phyloP scores from a whole-genome alignment of 2,113 vertebrate species.

The Phyllopteryx taeniolatus region DNA sequence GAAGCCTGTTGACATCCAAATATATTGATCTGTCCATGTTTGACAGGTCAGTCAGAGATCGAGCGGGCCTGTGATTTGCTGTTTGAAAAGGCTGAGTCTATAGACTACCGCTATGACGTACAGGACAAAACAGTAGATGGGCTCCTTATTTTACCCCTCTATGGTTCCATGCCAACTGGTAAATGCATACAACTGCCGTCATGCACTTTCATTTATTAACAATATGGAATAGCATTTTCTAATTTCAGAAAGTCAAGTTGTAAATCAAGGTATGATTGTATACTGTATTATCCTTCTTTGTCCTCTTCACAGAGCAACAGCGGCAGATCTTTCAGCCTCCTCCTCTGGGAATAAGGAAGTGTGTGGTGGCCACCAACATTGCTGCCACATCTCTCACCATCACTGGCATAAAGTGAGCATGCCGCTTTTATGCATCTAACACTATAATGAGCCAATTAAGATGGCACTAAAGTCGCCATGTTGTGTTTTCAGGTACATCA shows the following conservation, averaged over 20 bases:
- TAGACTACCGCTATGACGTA: conserved; percentile 91
- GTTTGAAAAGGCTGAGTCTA: conserved; percentile 85
- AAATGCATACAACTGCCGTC: conserved; percentile 15
- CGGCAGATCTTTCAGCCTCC: conserved; percentile 91
- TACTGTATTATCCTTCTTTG: conserved; percentile 6
- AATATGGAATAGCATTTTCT: not conserved
- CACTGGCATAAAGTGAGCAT: conserved; percentile 85
- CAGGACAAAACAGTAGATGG: conserved; percentile 85
- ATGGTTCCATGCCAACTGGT: conserved; percentile 98
- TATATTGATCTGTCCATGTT: conserved; percentile 8
- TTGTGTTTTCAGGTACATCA: conserved; percentile 79
- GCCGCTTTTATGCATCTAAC: not conserved
- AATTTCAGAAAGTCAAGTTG: no score
- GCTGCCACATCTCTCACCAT: conserved; percentile 96
- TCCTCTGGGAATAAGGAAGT: conserved; percentile 87
- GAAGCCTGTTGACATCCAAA: not conserved
- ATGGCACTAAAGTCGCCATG: not conserved
- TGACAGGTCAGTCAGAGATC: conserved; percentile 89
- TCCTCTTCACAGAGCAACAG: conserved; percentile 83
- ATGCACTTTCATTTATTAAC: not conserved
- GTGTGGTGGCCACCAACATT: conserved; percentile 94
- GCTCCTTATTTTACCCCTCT: conserved; percentile 88
- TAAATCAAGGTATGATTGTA: no score
- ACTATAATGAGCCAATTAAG: not conserved
- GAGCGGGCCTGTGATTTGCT: conserved; percentile 89